Percentiles rank a stretch among this genome's conserved stretches.
Evolutionary conservation across 2,888 invertebrate species (phyloP).

Genomic region (Cerastoderma edule): DNA sequence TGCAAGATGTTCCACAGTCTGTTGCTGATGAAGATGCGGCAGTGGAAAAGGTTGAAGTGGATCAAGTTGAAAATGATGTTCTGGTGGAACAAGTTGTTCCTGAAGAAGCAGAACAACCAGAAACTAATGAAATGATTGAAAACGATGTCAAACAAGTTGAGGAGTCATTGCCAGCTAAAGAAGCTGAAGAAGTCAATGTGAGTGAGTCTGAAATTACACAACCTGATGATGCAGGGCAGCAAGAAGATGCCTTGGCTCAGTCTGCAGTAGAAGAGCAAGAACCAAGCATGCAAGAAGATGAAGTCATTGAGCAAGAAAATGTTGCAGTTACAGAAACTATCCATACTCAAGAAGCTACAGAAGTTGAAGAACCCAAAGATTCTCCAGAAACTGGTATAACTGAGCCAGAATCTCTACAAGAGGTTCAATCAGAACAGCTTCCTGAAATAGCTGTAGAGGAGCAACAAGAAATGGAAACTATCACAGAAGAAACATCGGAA

Average conservation of each 20-base stretch:
- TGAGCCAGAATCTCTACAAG: background rate
- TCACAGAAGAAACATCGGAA: background rate
- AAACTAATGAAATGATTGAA: background rate
- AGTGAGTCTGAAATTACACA: no score
- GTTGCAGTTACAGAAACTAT: background rate
- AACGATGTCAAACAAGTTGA: no score
- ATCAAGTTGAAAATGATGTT: background rate
- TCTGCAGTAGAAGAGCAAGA: no score
- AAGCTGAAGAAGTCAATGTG: no score
- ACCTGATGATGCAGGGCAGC: no score
- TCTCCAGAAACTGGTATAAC: slow-evolving; percentile 20
- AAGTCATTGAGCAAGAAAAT: background rate
- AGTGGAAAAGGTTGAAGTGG: background rate
- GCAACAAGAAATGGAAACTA: background rate
- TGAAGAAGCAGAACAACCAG: background rate
- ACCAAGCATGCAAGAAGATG: background rate
- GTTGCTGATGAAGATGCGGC: background rate
- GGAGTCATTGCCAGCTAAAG: no score
- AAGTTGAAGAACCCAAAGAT: slow-evolving; percentile 5
- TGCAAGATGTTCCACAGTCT: background rate
- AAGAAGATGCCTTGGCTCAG: no score
- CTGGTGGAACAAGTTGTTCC: background rate
- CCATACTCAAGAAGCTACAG: background rate
- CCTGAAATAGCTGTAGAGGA: background rate
- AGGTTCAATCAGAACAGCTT: background rate